phyloP scores from a whole-genome alignment of 2,113 vertebrate species.

The Osmerus eperlanus region DNA sequence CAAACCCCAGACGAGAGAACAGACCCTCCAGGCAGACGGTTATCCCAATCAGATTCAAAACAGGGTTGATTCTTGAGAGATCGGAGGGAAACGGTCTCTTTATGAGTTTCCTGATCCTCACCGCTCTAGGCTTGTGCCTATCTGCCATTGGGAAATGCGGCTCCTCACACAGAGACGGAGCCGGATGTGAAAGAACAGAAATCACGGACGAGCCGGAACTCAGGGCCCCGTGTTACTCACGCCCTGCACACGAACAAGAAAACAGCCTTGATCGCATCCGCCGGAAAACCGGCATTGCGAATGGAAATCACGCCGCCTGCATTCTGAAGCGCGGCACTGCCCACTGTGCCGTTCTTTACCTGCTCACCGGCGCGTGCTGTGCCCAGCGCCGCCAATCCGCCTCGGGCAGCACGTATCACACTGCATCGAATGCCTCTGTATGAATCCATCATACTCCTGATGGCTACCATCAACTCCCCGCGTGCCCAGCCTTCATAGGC shows the following conservation, averaged over 20 bases:
- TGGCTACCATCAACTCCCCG: slow-evolving; percentile 53
- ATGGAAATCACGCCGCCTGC: slow-evolving; percentile 58
- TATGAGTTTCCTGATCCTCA: slow-evolving; percentile 44
- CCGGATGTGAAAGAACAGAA: too few species aligned
- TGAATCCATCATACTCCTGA: slow-evolving; percentile 31
- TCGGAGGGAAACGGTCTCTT: slow-evolving; percentile 36
- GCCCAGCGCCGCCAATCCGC: slow-evolving; percentile 5
- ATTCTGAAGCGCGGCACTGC: slow-evolving; percentile 42
- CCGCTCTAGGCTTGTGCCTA: not conserved
- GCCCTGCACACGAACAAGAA: too few species aligned
- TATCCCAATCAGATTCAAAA: slow-evolving; percentile 30
- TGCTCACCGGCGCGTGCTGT: slow-evolving; percentile 19
- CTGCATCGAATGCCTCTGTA: slow-evolving; percentile 21
- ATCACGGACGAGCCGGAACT: not conserved
- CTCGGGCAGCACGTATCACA: too few species aligned
- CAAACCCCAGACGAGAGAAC: not conserved
- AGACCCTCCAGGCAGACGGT: not conserved
- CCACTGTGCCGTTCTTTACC: slow-evolving; percentile 38
- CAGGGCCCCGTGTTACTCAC: not conserved
- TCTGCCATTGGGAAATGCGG: too few species aligned
- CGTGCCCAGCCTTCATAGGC: slow-evolving; percentile 30
- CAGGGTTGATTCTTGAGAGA: slow-evolving; percentile 28
- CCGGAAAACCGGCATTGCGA: slow-evolving; percentile 29
- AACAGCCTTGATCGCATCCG: slow-evolving; percentile 1
- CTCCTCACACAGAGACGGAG: too few species aligned